Evolutionary conservation across 2,888 invertebrate genomes (phyloP).

Genomic region (Agonum fuliginosum): DNA sequence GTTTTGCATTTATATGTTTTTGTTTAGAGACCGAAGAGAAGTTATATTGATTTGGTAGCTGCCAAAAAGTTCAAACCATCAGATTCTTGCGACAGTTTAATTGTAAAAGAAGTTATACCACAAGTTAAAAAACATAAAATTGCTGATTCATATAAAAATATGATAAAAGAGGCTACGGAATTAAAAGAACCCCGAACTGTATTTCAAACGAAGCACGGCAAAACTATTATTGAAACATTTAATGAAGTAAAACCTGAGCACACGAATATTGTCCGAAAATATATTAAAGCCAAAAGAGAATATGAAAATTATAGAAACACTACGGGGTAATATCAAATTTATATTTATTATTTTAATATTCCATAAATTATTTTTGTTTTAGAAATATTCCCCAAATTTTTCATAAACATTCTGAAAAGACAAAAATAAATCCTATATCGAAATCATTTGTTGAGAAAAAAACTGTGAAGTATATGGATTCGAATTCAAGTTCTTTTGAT

Average conservation of each 20-base stretch:
- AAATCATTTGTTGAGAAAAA: constrained; percentile 29
- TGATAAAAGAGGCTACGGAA: background rate
- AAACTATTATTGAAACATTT: background rate
- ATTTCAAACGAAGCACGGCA: background rate
- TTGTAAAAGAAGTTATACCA: background rate
- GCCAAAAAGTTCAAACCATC: constrained; percentile 16
- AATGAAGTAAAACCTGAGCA: background rate
- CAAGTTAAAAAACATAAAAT: background rate
- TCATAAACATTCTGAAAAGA: background rate
- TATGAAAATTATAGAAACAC: constrained; percentile 3
- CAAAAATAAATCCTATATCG: background rate
- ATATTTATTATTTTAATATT: background rate
- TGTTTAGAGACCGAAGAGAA: background rate
- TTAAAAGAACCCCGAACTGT: background rate
- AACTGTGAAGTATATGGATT: background rate
- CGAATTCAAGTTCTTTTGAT: background rate
- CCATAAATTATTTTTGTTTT: background rate
- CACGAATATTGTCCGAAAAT: background rate
- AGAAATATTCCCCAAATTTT: constrained; percentile 26
- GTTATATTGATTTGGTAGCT: background rate
- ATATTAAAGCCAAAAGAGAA: constrained; percentile 9
- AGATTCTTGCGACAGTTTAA: constrained; percentile 10
- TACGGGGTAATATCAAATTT: background rate
- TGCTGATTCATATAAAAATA: background rate
- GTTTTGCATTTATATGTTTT: background rate